A percentile compares a stretch with the other conserved stretches of the same genome.
phyloP scores from a whole-genome alignment of 2,113 vertebrate genomes.

The Rhegmatorhina hoffmannsi region DNA sequence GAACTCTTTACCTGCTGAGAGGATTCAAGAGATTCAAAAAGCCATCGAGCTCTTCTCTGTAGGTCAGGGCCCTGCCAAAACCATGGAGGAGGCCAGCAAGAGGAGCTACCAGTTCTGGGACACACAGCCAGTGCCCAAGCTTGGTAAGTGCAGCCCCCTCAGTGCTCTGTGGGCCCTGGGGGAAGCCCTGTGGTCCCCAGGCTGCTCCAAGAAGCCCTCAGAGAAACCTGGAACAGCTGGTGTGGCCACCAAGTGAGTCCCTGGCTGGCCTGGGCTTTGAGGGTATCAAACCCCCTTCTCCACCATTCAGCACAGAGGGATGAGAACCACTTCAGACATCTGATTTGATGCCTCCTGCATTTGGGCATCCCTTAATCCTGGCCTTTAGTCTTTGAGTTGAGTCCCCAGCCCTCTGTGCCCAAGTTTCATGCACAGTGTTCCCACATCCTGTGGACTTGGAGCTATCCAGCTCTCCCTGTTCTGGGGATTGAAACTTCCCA shows the following conservation, averaged over 20 bases:
- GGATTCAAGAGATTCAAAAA: constrained; percentile 99
- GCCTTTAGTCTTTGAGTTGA: neutral
- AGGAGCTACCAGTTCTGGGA: constrained; percentile 99
- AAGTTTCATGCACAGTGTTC: neutral
- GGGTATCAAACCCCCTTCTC: neutral
- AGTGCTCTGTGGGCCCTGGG: accelerated
- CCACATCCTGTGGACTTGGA: neutral
- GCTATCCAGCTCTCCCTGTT: neutral
- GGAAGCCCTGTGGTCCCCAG: neutral
- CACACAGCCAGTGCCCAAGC: constrained; percentile 95
- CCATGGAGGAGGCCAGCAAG: constrained; percentile 97
- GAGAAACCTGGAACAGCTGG: neutral
- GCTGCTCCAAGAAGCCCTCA: neutral
- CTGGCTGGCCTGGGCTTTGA: neutral
- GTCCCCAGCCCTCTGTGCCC: neutral
- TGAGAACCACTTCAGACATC: accelerated
- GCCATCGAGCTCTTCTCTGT: constrained; percentile 98
- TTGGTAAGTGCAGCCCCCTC: constrained; percentile 78
- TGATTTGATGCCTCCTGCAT: neutral
- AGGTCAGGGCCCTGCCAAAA: constrained; percentile 96
- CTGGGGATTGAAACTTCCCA: neutral
- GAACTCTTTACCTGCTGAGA: constrained; percentile 94
- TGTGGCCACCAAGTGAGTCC: neutral
- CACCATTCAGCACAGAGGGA: neutral
- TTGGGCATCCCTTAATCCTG: neutral